Base-by-base conservation (phyloP, 2,888 invertebrate genomes). In the Carabus problematicus region DNA sequence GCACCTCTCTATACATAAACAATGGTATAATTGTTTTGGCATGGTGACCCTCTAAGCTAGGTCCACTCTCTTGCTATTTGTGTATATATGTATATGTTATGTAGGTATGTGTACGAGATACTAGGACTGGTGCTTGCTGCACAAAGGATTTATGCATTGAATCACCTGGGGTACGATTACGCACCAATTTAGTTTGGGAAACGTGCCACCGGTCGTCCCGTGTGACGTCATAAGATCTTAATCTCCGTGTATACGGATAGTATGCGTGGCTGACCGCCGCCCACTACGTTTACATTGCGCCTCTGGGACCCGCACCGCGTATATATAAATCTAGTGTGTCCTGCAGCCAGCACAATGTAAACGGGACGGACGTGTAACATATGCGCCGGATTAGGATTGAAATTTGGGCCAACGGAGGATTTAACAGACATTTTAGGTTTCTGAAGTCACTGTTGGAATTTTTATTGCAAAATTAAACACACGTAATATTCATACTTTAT, bases 141-240 rank as follows among this genome's bases (percentile, higher is more conserved):
- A 66, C 67, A 60, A 67, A 60, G 67, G 67, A 60, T 60, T 60
- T 67, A 67, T 67, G 67, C 59, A 67, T 67, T 60, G 60, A 54
- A 67, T 67, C 67, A 67, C 67, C 67, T 67, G 67, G 67, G 67
- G 56, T 60, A 40, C 67, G 67, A 67, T 67, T 67, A 67, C 59
- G 67, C 54, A 52, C 67, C 67, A 67, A 67, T 67, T 67, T 67
- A 67, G 66, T 66, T 59, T 59, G 58, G 42, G 16, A 40, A 49
- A 55, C 41, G 12, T 49, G 52, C 54, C 63, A 52, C 52, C 11
- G 19, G 18, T n/a, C 14, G 39, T 56, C 56, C 56, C 12, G 39
- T 39, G 39, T 56, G 56, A 29, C 56, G 40, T 56, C n/a, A 56
- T 56, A 56, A 56, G 56, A 56, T 56, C 56, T 40, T 56, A 56